phyloP scores from a whole-genome alignment of 2,113 vertebrate genomes.

The Dipodomys spectabilis region DNA sequence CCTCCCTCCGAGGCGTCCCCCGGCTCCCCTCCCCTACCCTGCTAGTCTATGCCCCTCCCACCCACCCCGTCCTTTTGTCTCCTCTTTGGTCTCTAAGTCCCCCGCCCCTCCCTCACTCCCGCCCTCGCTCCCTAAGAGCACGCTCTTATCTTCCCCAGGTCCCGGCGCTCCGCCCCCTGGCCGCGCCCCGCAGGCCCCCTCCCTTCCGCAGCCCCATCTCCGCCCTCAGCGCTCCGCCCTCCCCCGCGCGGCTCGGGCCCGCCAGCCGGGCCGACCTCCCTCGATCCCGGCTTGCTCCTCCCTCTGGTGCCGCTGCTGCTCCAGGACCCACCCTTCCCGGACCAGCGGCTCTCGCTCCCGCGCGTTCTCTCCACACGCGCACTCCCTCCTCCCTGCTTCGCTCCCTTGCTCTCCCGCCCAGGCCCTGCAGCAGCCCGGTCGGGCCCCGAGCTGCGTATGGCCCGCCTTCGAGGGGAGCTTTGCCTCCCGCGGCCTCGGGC shows the following conservation, averaged over 20 bases:
- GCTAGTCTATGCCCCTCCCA: constrained; percentile 62
- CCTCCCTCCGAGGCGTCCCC: constrained; percentile 55
- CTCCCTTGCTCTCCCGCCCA: constrained; percentile 32
- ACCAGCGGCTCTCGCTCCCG: constrained; percentile 15
- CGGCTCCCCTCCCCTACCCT: constrained; percentile 55
- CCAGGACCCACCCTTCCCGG: constrained; percentile 62
- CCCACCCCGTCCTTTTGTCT: constrained; percentile 74
- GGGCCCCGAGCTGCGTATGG: constrained; percentile 65
- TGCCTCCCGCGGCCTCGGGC: not conserved
- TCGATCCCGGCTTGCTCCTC: constrained; percentile 52
- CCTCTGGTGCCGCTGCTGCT: not conserved
- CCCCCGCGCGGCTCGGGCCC: not conserved
- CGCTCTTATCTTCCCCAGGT: constrained; percentile 67
- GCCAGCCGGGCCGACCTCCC: constrained; percentile 38
- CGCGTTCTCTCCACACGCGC: not conserved
- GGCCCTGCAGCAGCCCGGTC: constrained; percentile 74
- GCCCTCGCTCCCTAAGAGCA: constrained; percentile 58
- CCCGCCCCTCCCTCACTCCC: constrained; percentile 70
- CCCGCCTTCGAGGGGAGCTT: constrained; percentile 31
- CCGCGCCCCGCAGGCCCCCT: constrained; percentile 68
- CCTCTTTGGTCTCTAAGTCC: constrained; percentile 75
- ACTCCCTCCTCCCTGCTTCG: constrained; percentile 10
- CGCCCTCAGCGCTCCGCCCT: constrained; percentile 52
- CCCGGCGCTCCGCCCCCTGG: constrained; percentile 61
- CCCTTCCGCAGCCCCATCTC: constrained; percentile 55